Percentiles rank a stretch among this genome's conserved stretches.
Evolutionary conservation across 2,797 vertebrate genomes (phyloP).

Genomic region (Rallus crepitans): DNA sequence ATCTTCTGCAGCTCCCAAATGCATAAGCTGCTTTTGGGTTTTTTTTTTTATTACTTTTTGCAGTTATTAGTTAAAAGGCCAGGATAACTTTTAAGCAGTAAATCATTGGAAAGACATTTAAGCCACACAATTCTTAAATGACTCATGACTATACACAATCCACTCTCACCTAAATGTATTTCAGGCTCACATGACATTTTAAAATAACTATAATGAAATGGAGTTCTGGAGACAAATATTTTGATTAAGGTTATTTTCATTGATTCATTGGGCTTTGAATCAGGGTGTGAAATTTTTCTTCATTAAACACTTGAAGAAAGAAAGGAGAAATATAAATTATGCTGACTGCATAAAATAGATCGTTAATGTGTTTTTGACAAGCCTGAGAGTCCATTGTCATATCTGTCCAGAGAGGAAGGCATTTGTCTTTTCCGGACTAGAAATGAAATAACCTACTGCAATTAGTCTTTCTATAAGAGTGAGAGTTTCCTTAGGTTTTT

Average conservation of each 20-base stretch:
- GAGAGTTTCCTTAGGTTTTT: background rate
- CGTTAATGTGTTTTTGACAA: background rate
- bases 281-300: constrained; percentile 6
- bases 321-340: background rate
- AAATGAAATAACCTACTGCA: background rate
- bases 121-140: background rate
- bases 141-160: background rate
- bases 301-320: constrained; percentile 26
- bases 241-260: constrained; percentile 21
- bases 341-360: background rate
- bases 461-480: background rate
- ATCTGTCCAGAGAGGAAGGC: background rate
- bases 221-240: constrained; percentile 25
- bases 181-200: background rate
- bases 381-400: background rate
- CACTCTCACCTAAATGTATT: background rate
- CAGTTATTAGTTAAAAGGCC: background rate
- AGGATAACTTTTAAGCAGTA: background rate
- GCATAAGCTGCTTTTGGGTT: background rate
- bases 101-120: background rate
- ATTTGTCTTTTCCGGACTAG: background rate
- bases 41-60: background rate
- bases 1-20: background rate
- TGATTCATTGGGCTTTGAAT: constrained; percentile 2
- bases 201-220: constrained; percentile 2